Evolutionary conservation across 2,113 vertebrate species (phyloP).

Genomic region (Rafetus swinhoei): DNA sequence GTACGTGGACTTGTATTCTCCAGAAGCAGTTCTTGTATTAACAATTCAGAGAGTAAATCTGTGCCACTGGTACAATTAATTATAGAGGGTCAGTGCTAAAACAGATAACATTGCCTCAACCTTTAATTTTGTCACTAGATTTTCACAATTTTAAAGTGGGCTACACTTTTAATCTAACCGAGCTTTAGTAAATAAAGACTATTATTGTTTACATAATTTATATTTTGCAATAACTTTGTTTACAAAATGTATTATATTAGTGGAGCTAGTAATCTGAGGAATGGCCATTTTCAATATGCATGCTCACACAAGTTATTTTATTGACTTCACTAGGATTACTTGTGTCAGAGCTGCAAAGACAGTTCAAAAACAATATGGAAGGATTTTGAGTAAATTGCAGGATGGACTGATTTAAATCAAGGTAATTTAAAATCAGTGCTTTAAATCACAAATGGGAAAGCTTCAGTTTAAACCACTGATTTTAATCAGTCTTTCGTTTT

Average conservation of each 20-base stretch:
- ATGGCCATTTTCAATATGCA: background rate
- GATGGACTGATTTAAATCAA: background rate
- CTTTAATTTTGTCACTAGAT: background rate
- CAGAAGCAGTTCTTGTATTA: background rate
- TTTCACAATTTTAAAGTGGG: background rate
- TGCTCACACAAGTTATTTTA: background rate
- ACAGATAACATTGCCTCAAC: too few species aligned
- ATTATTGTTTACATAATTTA: background rate
- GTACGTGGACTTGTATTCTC: background rate
- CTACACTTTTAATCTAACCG: background rate
- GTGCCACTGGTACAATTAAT: background rate
- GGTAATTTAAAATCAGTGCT: too few species aligned
- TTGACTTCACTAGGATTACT: background rate
- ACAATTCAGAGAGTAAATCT: background rate
- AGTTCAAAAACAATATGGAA: background rate
- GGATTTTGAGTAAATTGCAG: background rate
- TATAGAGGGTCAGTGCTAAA: background rate
- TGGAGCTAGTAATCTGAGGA: background rate
- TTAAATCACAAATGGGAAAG: too few species aligned
- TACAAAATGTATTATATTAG: background rate
- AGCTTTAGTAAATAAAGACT: background rate
- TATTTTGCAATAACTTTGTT: background rate
- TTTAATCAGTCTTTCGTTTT: background rate
- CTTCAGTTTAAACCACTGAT: too few species aligned
- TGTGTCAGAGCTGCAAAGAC: background rate